A percentile compares a stretch with the other conserved stretches of the same genome.
phyloP scores from a whole-genome alignment of 1,140 invertebrate genomes.

The Oryctes rhinoceros region DNA sequence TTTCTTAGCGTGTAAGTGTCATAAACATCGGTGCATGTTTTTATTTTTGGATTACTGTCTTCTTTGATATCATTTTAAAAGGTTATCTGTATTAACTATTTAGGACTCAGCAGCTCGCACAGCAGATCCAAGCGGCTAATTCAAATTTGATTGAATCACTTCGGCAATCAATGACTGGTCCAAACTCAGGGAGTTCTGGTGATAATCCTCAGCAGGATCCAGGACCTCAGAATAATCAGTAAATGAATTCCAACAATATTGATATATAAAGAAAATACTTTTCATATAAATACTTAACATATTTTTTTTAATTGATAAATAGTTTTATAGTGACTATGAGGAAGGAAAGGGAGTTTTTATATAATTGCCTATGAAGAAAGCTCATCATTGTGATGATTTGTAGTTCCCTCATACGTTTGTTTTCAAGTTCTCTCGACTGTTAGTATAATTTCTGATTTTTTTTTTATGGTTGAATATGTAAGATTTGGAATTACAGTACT shows the following conservation, averaged over 20 bases:
- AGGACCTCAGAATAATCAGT: not conserved
- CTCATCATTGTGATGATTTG: not conserved
- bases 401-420: not conserved
- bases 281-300: not conserved
- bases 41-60: not conserved
- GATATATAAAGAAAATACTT: not conserved
- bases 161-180: conserved; percentile 51
- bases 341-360: not conserved
- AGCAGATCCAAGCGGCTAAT: conserved; percentile 73
- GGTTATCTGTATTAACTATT: conserved; percentile 42
- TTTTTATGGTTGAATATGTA: not conserved
- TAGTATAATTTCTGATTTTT: not conserved
- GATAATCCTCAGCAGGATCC: not conserved
- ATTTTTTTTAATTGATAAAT: conserved; percentile 27
- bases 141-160: conserved; percentile 74
- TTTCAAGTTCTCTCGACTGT: not conserved
- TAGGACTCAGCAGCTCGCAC: conserved; percentile 74
- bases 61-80: not conserved
- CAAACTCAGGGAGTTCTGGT: conserved; percentile 1
- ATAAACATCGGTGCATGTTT: not conserved
- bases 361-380: not conserved
- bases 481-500: not conserved
- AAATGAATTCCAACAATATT: not conserved
- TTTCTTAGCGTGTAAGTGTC: conserved; percentile 65
- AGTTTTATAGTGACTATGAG: not conserved